Conservation (phyloP, 2,113 vertebrate species). For the Heterotis niloticus region DNA sequence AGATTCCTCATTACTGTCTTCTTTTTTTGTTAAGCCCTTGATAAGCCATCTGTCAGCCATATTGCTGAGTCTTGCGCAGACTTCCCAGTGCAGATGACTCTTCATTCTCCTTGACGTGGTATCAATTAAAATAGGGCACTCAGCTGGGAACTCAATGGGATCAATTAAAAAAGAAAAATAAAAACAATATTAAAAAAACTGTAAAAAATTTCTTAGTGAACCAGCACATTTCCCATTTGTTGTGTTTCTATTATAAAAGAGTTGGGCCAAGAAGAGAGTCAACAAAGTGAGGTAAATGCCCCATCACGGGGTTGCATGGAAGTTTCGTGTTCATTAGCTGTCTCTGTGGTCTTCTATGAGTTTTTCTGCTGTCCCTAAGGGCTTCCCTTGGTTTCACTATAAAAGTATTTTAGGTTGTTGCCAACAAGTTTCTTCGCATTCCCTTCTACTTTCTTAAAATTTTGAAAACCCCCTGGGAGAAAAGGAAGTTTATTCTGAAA, state of each 20-base stretch:
- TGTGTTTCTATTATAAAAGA: not conserved
- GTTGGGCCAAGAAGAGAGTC: not conserved
- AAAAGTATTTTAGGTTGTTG: not conserved
- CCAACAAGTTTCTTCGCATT: conserved; percentile 9
- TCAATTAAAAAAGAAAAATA: not conserved
- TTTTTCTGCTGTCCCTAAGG: not conserved
- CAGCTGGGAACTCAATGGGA: not conserved
- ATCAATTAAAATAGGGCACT: not conserved
- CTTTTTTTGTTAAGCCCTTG: not conserved
- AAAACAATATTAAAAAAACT: not conserved
- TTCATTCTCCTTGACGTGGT: not conserved
- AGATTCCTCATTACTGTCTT: not conserved
- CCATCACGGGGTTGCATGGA: not conserved
- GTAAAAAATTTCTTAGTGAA: not conserved
- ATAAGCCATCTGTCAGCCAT: not conserved
- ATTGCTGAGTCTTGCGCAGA: not conserved
- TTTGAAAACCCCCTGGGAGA: not conserved
- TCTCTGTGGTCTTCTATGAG: not conserved
- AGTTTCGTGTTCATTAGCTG: conserved; percentile 4
- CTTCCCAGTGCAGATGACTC: not conserved
- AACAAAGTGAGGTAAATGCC: not conserved
- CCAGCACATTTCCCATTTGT: not conserved
- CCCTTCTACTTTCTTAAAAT: conserved; percentile 11
- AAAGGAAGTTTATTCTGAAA: not conserved
- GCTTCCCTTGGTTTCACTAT: not conserved